These are phyloP conservation scores for Drosophila setosimentum DNA, from an alignment of 2,888 invertebrate species.

Conservation along the genomic window DNA sequence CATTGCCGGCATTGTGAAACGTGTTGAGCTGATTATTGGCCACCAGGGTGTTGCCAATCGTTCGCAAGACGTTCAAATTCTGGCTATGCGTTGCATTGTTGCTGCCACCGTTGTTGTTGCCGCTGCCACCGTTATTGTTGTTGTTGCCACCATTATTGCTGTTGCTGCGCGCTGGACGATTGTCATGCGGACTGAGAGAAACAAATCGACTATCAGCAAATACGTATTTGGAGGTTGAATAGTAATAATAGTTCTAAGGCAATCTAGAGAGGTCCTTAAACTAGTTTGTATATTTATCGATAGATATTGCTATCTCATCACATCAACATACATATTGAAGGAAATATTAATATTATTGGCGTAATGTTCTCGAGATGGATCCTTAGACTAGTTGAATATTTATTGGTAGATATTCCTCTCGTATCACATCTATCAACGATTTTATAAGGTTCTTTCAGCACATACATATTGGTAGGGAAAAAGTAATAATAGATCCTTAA, in stretches of 20 bases:
- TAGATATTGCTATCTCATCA: neutral
- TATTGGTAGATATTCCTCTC: neutral
- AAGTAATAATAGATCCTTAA: too few species aligned
- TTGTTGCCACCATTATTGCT: conserved; percentile 62
- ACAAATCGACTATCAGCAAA: conserved; percentile 37
- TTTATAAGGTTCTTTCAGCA: neutral
- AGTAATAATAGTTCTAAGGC: neutral
- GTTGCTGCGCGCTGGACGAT: conserved; percentile 82
- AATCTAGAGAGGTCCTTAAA: neutral
- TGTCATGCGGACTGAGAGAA: conserved; percentile 82
- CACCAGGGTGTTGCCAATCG: conserved; percentile 85
- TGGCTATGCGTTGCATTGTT: conserved; percentile 76
- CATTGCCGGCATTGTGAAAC: conserved; percentile 84
- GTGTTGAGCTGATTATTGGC: conserved; percentile 85
- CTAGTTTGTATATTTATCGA: neutral
- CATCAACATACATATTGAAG: neutral
- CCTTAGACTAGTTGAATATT: neutral
- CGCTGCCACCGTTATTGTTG: conserved; percentile 41
- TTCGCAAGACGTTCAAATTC: conserved; percentile 84
- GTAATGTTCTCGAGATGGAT: too few species aligned
- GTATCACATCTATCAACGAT: neutral
- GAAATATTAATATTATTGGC: too few species aligned
- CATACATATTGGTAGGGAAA: too few species aligned
- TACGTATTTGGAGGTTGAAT: neutral
- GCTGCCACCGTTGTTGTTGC: conserved; percentile 61